Conservation (phyloP, 2,888 invertebrate genomes). For the Beris morrisii region DNA sequence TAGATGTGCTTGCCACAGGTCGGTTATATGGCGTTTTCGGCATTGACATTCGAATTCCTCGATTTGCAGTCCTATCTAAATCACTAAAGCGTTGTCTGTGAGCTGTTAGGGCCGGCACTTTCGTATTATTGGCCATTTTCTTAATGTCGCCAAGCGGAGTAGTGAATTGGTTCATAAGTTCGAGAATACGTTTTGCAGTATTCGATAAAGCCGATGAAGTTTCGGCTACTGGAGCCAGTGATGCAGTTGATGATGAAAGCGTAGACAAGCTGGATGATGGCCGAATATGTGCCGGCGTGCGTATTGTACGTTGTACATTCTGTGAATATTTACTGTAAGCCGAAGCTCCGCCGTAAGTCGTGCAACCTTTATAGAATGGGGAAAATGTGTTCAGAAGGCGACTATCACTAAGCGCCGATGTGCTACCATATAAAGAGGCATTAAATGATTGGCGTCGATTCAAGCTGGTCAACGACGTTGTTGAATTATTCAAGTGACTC, state of each 20-base stretch:
- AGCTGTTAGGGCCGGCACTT: constrained; percentile 39
- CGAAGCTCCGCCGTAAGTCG: constrained; percentile 75
- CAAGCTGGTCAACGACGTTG: constrained; percentile 52
- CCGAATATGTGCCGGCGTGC: constrained; percentile 48
- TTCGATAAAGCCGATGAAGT: constrained; percentile 50
- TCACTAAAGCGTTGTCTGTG: constrained; percentile 45
- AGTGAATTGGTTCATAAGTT: constrained; percentile 78
- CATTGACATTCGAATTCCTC: constrained; percentile 44
- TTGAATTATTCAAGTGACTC: constrained; percentile 50
- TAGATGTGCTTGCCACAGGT: constrained; percentile 41
- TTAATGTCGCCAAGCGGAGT: constrained; percentile 78
- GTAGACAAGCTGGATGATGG: constrained; percentile 49
- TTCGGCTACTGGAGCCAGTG: constrained; percentile 36
- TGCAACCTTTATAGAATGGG: constrained; percentile 75
- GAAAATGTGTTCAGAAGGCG: constrained; percentile 57
- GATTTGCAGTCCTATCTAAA: constrained; percentile 44
- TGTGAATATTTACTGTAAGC: constrained; percentile 60
- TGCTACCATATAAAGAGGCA: constrained; percentile 54
- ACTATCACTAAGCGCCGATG: constrained; percentile 55
- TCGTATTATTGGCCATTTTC: constrained; percentile 64
- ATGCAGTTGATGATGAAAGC: constrained; percentile 46
- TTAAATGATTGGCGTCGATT: constrained; percentile 52
- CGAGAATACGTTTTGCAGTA: constrained; percentile 76
- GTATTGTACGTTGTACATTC: constrained; percentile 40
- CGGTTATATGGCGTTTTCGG: constrained; percentile 46